phyloP scores from a whole-genome alignment of 2,888 invertebrate species.

The Anoplius nigerrimus region DNA sequence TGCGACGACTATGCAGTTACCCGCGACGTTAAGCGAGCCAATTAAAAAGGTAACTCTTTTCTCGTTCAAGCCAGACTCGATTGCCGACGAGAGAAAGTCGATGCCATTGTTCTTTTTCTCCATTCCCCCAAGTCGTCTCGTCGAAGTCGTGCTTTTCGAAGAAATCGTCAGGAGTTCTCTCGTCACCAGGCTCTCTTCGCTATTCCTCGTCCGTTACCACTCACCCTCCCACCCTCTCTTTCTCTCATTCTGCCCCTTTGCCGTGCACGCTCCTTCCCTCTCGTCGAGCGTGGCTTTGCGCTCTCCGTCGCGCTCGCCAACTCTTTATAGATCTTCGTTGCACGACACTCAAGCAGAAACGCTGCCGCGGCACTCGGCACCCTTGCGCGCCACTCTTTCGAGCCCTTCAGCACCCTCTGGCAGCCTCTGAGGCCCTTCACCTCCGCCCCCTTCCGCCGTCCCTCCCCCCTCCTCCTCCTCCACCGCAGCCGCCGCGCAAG shows the following conservation, averaged over 20 bases:
- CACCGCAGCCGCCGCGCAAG: too few relatives aligned
- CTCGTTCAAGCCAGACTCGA: neutral
- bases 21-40: too few relatives aligned
- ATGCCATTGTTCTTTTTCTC: slow-evolving; percentile 42
- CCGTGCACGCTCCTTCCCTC: neutral
- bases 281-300: slow-evolving; percentile 15
- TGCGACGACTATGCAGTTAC: too few relatives aligned
- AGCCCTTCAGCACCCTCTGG: slow-evolving; percentile 53
- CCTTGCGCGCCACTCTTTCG: slow-evolving; percentile 55
- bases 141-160: slow-evolving; percentile 46
- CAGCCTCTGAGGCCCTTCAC: slow-evolving; percentile 51
- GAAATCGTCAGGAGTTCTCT: slow-evolving; percentile 49
- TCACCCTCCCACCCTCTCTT: neutral
- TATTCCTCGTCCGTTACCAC: slow-evolving; percentile 1
- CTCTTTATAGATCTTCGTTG: slow-evolving; percentile 42
- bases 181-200: slow-evolving; percentile 13
- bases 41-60: too few relatives aligned
- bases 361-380: slow-evolving; percentile 67
- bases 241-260: slow-evolving; percentile 6
- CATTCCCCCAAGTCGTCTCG: slow-evolving; percentile 46
- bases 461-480: slow-evolving; percentile 19
- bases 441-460: slow-evolving; percentile 35
- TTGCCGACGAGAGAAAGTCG: neutral
- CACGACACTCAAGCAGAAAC: slow-evolving; percentile 64
- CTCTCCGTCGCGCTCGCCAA: slow-evolving; percentile 9